Evolutionary conservation across 2,888 invertebrate genomes (phyloP), one percentile per base, ranked within the genome.

Genomic region (Scotopteryx bipunctaria): DNA sequence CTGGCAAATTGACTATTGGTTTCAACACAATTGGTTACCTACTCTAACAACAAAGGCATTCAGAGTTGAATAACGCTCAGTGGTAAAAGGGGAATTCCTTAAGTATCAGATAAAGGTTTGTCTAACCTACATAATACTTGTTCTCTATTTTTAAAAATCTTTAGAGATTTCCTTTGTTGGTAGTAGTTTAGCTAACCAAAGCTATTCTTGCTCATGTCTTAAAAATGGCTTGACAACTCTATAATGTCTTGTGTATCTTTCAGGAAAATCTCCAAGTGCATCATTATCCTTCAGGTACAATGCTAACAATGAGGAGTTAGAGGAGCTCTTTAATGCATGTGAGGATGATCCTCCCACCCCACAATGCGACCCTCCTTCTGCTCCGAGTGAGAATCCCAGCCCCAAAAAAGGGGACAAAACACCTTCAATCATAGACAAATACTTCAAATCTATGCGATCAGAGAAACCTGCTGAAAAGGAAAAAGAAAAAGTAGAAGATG

Each of bases 241-340:
- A n/a, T n/a, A n/a, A n/a, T n/a, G n/a, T n/a, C n/a, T 9, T 9
- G 5, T 5, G 6, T 5, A 43, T 33, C 6, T 53, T 84, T 57
- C 67, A 90, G 88, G 86, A 44, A 90, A 90, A 74, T 76, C 89
- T 43, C 84, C 87, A 49, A 87, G 80, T 57, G 76, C 92, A 33
- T 84, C 91, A 19, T 79, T 93, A 47, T 91, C 94, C 4, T 93
- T 95, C 66, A 93, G 94, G 69, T 95, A 95, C 69, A 94, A 94
- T 85, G 94, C 94, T n/a, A 94, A 93, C 65, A 94, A 94, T 70
- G 95, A 95, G 67, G 94, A 94, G 76, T 75, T 95, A 44, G 95
- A 95, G 66, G 94, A 95, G 69, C 71, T 95, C 6, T 93, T 91
- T 66, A 91, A 91, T 43, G 91, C 91, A 36, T 94, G 94, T 69